Base-by-base conservation (phyloP, 1,140 invertebrate species). In the Drosophila lacteicornis region DNA sequence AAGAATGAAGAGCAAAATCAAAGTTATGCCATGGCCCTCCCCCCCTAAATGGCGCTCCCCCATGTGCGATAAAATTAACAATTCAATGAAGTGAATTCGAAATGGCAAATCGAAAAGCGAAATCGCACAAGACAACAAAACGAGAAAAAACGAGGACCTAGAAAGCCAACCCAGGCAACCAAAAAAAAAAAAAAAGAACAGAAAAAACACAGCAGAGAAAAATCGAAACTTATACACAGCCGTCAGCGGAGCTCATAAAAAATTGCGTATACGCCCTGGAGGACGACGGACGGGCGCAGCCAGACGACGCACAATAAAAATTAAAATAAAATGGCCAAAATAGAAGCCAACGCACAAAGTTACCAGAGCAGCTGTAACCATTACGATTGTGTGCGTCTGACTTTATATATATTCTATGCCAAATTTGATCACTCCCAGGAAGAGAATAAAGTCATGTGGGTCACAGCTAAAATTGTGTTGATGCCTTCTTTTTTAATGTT, bases 21-120 rank as follows among this genome's bases (percentile, higher is more conserved):
- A 62, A 59, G 47, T 76, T 76, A 53, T 67, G 55, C 74, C 56
- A 75, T 53, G 33, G 38, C 13, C n/a, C 6, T 27, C 27, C n/a
- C 50, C 27, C 17, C 3, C 51, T 22, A 38, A 55, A 55, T 22
- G 51, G 46, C 30, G 58, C 61, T 51, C 56, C 55, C 33, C 55
- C 40, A 56, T 49, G 53, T 22, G 68, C 83, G 55, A 87, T 87
- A 83, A 88, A 87, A 87, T 88, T 83, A 87, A 88, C 80, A 88
- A 88, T 87, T 87, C 84, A 87, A 83, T 87, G 84, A 87, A 87
- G 80, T 87, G 80, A 87, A 87, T 88, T 83, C 76, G 76, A 86
- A 86, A 86, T 86, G 83, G 81, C 66, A 67, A 69, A 80, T 87
- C 80, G 83, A 87, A 79, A 82, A 82, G 69, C 63, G 65, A 82